These are phyloP conservation scores for Pachliopta kotzebuea DNA, from an alignment of 2,888 invertebrate genomes.

Conservation along the genomic window DNA sequence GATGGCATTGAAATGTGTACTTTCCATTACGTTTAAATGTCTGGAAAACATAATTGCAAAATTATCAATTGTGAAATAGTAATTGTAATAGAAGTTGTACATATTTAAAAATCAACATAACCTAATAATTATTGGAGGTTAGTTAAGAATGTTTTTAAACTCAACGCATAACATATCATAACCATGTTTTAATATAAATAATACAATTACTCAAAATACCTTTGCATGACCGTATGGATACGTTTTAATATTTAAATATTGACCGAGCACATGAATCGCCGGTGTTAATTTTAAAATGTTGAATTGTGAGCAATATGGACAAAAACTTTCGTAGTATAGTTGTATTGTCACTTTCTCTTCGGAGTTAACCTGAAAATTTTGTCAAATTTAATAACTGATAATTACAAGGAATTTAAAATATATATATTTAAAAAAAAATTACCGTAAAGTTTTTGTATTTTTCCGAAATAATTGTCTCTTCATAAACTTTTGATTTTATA, in stretches of 20 bases:
- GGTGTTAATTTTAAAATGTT: conserved; percentile 31
- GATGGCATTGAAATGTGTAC: conserved; percentile 85
- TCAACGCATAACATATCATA: too few species aligned
- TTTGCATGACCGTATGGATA: conserved; percentile 48
- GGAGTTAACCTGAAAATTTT: conserved; percentile 15
- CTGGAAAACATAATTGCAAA: conserved; percentile 37
- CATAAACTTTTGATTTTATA: not conserved
- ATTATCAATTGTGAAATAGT: too few species aligned
- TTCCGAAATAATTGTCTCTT: not conserved
- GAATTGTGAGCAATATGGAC: conserved; percentile 39
- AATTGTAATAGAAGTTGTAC: too few species aligned
- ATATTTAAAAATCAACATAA: too few species aligned
- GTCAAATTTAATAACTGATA: not conserved
- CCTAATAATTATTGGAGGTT: too few species aligned
- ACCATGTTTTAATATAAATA: too few species aligned
- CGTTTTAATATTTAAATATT: conserved; percentile 36
- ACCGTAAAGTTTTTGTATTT: conserved; percentile 1
- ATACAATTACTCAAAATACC: too few species aligned
- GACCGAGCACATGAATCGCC: conserved; percentile 32
- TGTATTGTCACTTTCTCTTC: conserved; percentile 35
- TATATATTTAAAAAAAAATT: not conserved
- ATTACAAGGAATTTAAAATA: not conserved
- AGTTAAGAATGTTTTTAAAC: too few species aligned
- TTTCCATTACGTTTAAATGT: conserved; percentile 37
- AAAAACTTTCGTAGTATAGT: conserved; percentile 45